phyloP scores from a whole-genome alignment of 2,888 invertebrate genomes.

The Deroplatys truncata region DNA sequence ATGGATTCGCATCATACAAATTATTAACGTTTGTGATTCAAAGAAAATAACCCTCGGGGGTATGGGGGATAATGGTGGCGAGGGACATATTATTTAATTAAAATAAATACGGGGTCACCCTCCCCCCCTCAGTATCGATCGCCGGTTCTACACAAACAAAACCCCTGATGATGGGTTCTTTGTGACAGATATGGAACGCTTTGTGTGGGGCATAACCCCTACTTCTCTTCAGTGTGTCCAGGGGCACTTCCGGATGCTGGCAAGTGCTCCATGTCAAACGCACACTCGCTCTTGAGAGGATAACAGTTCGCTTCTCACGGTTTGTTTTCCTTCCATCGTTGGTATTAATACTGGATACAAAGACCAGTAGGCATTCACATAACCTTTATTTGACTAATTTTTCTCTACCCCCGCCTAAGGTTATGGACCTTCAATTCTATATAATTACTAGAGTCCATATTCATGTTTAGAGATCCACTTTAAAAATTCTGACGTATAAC shows the following conservation, averaged over 20 bases:
- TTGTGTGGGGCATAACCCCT: background rate
- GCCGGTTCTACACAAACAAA: constrained; percentile 1
- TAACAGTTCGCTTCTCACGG: background rate
- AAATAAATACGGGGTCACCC: constrained; percentile 1
- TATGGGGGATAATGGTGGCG: background rate
- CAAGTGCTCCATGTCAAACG: constrained; percentile 11
- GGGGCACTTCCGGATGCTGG: background rate
- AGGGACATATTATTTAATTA: constrained; percentile 15
- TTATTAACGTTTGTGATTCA: background rate
- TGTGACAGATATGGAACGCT: constrained; percentile 15
- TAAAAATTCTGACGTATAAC: too few relatives aligned
- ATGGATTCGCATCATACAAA: background rate
- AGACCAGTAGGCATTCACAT: too few relatives aligned
- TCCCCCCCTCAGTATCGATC: background rate
- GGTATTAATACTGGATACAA: background rate
- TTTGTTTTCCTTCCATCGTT: background rate
- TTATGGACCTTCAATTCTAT: too few relatives aligned
- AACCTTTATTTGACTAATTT: too few relatives aligned
- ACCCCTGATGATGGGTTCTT: constrained; percentile 2
- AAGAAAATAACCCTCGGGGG: constrained; percentile 12
- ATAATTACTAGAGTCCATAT: too few relatives aligned
- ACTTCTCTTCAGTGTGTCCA: background rate
- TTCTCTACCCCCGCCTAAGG: too few relatives aligned
- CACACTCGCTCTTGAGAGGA: background rate
- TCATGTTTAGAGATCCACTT: too few relatives aligned